Evolutionary conservation across 2,888 invertebrate species (phyloP).

Genomic region (Aleiodes testaceus): DNA sequence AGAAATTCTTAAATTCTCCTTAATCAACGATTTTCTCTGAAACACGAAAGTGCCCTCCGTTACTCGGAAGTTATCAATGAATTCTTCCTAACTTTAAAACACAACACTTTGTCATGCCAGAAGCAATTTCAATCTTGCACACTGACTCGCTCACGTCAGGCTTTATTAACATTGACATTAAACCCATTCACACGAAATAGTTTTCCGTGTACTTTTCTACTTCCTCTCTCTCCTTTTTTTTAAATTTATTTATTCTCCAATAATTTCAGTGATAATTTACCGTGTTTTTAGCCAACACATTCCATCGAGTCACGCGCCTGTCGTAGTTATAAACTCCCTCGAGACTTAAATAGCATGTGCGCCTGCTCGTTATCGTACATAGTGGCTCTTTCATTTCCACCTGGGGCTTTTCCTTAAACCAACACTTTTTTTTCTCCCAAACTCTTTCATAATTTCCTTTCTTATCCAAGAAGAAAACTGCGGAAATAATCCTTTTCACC

Average conservation of each 20-base stretch:
- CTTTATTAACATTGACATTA: too few species aligned
- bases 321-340: slow-evolving; percentile 38
- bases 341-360: slow-evolving; percentile 20
- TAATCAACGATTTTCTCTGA: slow-evolving; percentile 12
- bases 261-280: too few species aligned
- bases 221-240: too few species aligned
- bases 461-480: not conserved
- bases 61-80: not conserved
- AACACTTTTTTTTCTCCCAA: not conserved
- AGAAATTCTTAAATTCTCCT: too few species aligned
- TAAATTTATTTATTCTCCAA: too few species aligned
- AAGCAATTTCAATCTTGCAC: slow-evolving; percentile 24
- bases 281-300: too few species aligned
- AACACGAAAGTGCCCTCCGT: slow-evolving; percentile 36
- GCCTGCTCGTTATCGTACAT: slow-evolving; percentile 36
- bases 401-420: not conserved
- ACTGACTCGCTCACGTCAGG: not conserved
- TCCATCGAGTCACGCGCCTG: slow-evolving; percentile 25
- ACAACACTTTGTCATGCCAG: slow-evolving; percentile 30
- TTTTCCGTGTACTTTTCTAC: too few species aligned
- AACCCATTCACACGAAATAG: too few species aligned
- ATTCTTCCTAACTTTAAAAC: slow-evolving; percentile 13
- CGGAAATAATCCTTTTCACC: too few species aligned
- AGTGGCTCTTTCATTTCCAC: slow-evolving; percentile 34
- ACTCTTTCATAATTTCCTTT: not conserved